These are phyloP conservation scores for Axea sp. DNA, from an alignment of 2,888 invertebrate species.

Conservation along the genomic window DNA sequence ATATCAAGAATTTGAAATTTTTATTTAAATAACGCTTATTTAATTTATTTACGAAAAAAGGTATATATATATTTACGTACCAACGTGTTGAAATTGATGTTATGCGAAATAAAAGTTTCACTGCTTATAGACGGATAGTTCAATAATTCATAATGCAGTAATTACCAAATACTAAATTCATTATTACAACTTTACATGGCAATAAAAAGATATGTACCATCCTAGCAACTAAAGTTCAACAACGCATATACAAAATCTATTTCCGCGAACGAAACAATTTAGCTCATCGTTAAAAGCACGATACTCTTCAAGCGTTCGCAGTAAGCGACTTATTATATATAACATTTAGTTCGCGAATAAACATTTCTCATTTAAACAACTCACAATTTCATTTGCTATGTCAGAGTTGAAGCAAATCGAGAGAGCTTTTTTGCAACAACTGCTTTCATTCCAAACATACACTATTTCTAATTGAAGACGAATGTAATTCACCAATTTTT, in stretches of 20 bases:
- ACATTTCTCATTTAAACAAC: constrained; percentile 17
- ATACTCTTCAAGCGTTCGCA: constrained; percentile 16
- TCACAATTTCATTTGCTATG: constrained; percentile 25
- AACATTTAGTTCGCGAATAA: constrained; percentile 27
- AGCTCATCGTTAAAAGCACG: not conserved
- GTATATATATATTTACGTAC: too few relatives aligned
- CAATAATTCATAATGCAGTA: constrained; percentile 16
- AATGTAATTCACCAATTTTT: constrained; percentile 32
- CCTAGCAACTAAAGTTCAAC: constrained; percentile 1
- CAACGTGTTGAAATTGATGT: constrained; percentile 1
- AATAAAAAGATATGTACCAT: constrained; percentile 20
- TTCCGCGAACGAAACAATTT: constrained; percentile 27
- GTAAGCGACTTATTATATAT: constrained; percentile 36
- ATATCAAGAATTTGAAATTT: too few relatives aligned
- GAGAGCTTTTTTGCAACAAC: not conserved
- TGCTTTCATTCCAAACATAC: constrained; percentile 6
- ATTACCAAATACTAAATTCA: constrained; percentile 42
- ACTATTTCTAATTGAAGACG: constrained; percentile 6
- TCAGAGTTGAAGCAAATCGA: not conserved
- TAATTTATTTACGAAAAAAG: too few relatives aligned
- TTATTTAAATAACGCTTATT: too few relatives aligned
- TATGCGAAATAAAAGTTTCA: constrained; percentile 6
- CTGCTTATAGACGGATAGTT: constrained; percentile 11
- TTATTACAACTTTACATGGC: constrained; percentile 14
- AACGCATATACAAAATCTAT: constrained; percentile 1